Conservation (phyloP, 2,888 invertebrate genomes). For the Amphipyra berbera region DNA sequence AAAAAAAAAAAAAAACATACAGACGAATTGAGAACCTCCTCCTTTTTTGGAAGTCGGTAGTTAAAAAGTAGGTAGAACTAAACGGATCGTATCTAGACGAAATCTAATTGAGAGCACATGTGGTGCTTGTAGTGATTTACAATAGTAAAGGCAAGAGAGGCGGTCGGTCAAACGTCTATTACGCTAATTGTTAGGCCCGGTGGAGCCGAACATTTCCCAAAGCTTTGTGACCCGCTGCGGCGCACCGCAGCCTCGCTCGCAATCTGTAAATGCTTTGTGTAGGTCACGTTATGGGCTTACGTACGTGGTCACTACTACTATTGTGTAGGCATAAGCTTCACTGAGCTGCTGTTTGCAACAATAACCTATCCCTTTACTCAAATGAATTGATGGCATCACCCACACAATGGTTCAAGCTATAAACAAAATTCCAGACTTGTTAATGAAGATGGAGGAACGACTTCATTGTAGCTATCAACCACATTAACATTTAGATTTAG, state of each 20-base stretch:
- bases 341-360: slow-evolving; percentile 56
- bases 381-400: slow-evolving; percentile 18
- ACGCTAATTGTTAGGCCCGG: slow-evolving; percentile 74
- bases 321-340: slow-evolving; percentile 58
- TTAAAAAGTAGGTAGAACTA: not conserved
- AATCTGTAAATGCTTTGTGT: slow-evolving; percentile 78
- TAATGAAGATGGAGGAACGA: slow-evolving; percentile 30
- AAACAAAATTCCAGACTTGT: slow-evolving; percentile 27
- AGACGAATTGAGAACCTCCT: too few species aligned
- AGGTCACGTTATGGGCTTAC: slow-evolving; percentile 72
- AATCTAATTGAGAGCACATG: slow-evolving; percentile 42
- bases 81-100: slow-evolving; percentile 20
- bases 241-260: slow-evolving; percentile 71
- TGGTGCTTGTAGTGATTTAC: slow-evolving; percentile 54
- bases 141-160: slow-evolving; percentile 52
- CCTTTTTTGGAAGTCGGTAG: too few species aligned
- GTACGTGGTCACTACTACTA: slow-evolving; percentile 62
- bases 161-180: slow-evolving; percentile 72
- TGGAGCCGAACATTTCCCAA: slow-evolving; percentile 67
- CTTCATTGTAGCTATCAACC: slow-evolving; percentile 31
- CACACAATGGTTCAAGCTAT: slow-evolving; percentile 9
- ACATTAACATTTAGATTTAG: slow-evolving; percentile 65
- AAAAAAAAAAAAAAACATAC: too few species aligned
- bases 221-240: slow-evolving; percentile 72
- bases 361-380: slow-evolving; percentile 24